Base-by-base conservation (phyloP, 2,797 vertebrate genomes). In the Etheostoma perlongum region DNA sequence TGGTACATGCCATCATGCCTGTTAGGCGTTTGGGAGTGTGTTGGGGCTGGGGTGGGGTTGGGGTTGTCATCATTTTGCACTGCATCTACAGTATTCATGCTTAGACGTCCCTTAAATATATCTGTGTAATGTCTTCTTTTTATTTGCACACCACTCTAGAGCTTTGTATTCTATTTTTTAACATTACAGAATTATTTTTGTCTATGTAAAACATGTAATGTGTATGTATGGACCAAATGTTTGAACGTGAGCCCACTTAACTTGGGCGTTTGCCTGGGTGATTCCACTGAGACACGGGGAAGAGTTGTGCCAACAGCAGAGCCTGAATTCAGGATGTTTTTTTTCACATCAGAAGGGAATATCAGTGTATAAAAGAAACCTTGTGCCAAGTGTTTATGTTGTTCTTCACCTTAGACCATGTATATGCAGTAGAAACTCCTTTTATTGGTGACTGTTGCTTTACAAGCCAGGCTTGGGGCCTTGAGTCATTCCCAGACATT, bases 151-250 rank as follows among this genome's bases (percentile, higher is more conserved):
- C 91, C 90, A 91, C 88, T 92, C 86, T 94, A 95, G 93, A 94
- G 93, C 94, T 92, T 95, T 94, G 93, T 94, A 94, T 92, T 94
- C 92, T 94, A 94, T 94, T 94, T 95, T 95, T 92, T 94, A 95
- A 93, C 94, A 94, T 94, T 94, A 92, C 93, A 94, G 86, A 94
- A 94, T 94, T 93, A 95, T 95, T 94, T 95, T 95, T 93, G 85
- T 94, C 93, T 85, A 83, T 94, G 94, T 95, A 91, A 92, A 91
- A 92, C 88, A 88, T 91, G 70, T 90, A 87, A 86, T 79, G 90
- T 91, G 89, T 92, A 89, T 80, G 89, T 94, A 91, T 86, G 94
- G 95, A 96, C 95, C 95, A 95, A 96, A 96, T 76, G 90, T 91
- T 92, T 82, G 83, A 90, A 62, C 74, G 70, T 25, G 65, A 84